Evolutionary conservation across 1,140 invertebrate genomes (phyloP).

Genomic region (Maniola jurtina): DNA sequence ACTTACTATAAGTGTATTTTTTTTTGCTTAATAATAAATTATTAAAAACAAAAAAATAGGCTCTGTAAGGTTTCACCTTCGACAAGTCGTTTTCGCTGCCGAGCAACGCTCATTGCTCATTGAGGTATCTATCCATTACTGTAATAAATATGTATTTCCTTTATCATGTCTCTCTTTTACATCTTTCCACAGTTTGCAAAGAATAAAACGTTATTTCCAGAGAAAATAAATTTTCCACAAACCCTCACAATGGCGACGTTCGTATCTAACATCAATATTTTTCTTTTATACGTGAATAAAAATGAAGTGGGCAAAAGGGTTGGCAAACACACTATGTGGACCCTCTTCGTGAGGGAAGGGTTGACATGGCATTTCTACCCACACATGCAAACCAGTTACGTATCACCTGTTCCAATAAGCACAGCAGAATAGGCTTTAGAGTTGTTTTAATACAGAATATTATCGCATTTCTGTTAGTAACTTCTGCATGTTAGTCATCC

Average conservation of each 20-base stretch:
- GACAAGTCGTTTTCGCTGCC: no score
- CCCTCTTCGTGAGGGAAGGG: constrained; percentile 48
- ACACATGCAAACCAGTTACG: constrained; percentile 19
- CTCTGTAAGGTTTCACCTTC: no score
- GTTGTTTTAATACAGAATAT: not conserved
- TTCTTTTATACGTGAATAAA: constrained; percentile 58
- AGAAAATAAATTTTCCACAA: not conserved
- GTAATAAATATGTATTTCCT: not conserved
- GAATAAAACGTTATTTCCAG: not conserved
- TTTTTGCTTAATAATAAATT: no score
- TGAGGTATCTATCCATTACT: not conserved
- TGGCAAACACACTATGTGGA: constrained; percentile 47
- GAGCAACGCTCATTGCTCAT: no score
- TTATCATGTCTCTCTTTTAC: not conserved
- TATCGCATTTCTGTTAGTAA: constrained; percentile 1
- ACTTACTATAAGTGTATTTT: no score
- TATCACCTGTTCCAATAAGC: constrained; percentile 32
- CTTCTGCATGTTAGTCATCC: constrained; percentile 20
- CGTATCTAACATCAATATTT: constrained; percentile 61
- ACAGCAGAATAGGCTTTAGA: constrained; percentile 1
- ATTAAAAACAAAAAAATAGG: no score
- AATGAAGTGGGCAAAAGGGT: constrained; percentile 47
- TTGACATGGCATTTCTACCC: constrained; percentile 50
- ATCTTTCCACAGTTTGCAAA: not conserved
- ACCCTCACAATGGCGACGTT: constrained; percentile 5